These are phyloP conservation scores for Goniozus legneri DNA, from an alignment of 1,140 invertebrate genomes.

Conservation along the genomic window DNA sequence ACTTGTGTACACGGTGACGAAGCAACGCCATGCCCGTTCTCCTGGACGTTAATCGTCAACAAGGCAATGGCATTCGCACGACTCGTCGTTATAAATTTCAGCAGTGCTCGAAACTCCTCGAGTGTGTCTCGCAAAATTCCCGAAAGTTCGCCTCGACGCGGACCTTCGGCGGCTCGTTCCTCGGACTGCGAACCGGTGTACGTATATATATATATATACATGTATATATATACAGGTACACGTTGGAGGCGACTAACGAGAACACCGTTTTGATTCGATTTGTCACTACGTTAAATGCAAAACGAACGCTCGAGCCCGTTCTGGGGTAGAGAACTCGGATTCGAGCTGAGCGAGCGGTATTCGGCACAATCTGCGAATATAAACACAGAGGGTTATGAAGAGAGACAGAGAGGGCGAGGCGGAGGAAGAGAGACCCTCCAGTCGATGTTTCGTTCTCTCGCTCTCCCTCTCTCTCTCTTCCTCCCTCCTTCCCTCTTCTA, in stretches of 20 bases:
- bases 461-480: neutral
- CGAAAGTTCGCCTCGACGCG: no score
- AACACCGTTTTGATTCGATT: conserved; percentile 43
- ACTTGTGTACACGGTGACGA: no score
- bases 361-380: conserved; percentile 26
- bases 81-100: no score
- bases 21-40: no score
- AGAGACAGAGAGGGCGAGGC: neutral
- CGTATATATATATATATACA: conserved; percentile 12
- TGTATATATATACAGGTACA: conserved; percentile 1
- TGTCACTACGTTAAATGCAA: conserved; percentile 32
- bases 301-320: conserved; percentile 19
- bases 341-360: conserved; percentile 23
- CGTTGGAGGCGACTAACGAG: conserved; percentile 31
- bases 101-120: no score
- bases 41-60: no score
- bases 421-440: neutral
- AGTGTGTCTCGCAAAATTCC: no score
- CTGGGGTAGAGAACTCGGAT: conserved; percentile 17
- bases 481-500: neutral
- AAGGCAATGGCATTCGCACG: no score
- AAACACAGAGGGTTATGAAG: conserved; percentile 10
- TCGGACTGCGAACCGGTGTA: no score
- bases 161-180: no score
- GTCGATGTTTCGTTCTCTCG: neutral